Base-by-base conservation (phyloP, 1,140 invertebrate species). In the Caenorhabditis latens region DNA sequence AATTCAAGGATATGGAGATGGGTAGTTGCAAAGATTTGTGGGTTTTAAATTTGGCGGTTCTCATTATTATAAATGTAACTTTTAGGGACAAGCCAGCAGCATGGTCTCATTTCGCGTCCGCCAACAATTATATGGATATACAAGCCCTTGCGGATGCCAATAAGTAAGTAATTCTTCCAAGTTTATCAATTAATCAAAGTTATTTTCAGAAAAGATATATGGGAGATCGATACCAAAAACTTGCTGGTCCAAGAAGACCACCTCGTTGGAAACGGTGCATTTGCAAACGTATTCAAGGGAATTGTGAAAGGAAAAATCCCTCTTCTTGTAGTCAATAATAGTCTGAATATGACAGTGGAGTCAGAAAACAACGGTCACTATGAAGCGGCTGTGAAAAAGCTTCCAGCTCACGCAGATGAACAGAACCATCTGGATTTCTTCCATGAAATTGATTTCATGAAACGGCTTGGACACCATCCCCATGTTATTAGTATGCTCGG, bases 371-470 rank as follows among this genome's bases (percentile, higher is more conserved):
- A 65, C 16, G 82, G 63, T 6, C 21, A 84, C 9, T 84, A 82
- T 32, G 43, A 88, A 57, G 87, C 53, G 14, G 87, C 87, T 21
- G 67, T 88, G 8, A 88, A 88, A 67, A 61, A 84, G 32, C 65
- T 88, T 50, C 87, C 87, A 40, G 67, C 50, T n/a, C 87, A 88
- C 32, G 87, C 87, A 16, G 84, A 85, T 83, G 67, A 84, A 6
- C 53, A 84, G 14, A 75, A 84, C 24, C 48, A 65, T 21, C 19
- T 57, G n/a, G 87, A 88, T 43, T 88, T 88, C 55, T 79, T 84
- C 43, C 83, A 88, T 43, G 87, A 88, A 58, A 88, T 88, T n/a
- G 84, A 88, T 14, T 88, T 88, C 21, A 88, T 88, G 87, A 88
- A 88, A 21, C 13, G 48, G 13, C 40, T 88, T 8, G 87, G 87